Conservation (phyloP, 2,113 vertebrate species). For the Melanocharis versteri region DNA sequence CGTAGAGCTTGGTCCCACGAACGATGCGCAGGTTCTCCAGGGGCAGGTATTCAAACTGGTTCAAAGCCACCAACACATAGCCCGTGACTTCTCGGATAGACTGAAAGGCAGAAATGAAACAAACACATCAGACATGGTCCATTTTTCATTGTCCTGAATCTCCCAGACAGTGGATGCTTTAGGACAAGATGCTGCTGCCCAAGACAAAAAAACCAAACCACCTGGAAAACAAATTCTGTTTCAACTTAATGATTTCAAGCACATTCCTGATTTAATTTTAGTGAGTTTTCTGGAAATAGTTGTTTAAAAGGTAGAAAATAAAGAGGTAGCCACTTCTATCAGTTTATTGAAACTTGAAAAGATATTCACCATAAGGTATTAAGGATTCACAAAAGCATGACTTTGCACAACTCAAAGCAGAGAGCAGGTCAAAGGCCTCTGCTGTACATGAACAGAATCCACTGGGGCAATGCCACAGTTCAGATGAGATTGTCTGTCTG, state of each 20-base stretch:
- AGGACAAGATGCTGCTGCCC: not conserved
- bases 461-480: not conserved
- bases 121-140: not conserved
- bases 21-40: conserved; percentile 95
- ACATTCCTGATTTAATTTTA: not conserved
- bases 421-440: not conserved
- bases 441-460: not conserved
- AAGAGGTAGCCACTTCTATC: not conserved
- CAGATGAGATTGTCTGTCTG: not conserved
- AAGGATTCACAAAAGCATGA: not conserved
- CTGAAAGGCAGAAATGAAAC: conserved; percentile 70
- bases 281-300: not conserved
- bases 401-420: not conserved
- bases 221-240: not conserved
- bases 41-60: conserved; percentile 94
- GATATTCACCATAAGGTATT: not conserved
- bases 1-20: conserved; percentile 93
- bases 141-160: not conserved
- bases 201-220: not conserved
- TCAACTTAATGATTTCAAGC: not conserved
- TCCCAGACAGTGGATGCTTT: not conserved
- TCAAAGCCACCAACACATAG: conserved; percentile 95
- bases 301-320: not conserved
- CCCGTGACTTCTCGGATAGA: conserved; percentile 96
- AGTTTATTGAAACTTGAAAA: not conserved